A percentile compares a stretch with the other conserved stretches of the same genome.
Evolutionary conservation across 2,888 invertebrate species (phyloP).

Genomic region (Cheilosia urbana): DNA sequence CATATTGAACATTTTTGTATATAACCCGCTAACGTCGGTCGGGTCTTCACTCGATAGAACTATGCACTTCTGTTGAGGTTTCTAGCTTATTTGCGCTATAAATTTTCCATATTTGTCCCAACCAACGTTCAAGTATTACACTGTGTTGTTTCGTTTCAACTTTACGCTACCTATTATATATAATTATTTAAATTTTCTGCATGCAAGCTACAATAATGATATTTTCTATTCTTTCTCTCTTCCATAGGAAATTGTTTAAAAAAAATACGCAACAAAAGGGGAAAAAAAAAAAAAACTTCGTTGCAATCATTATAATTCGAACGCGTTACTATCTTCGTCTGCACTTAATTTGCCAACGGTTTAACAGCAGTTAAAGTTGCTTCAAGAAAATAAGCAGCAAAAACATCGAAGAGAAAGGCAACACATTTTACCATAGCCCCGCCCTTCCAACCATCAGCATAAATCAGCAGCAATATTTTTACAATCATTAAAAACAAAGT

Average conservation of each 20-base stretch:
- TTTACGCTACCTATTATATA: not conserved
- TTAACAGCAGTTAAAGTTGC: not conserved
- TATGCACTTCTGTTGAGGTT: no score
- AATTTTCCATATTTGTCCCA: not conserved
- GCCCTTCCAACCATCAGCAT: conserved; percentile 41
- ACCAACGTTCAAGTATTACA: not conserved
- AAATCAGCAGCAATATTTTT: conserved; percentile 63
- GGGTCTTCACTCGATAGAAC: no score
- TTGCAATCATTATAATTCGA: not conserved
- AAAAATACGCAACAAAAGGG: not conserved
- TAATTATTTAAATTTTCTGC: not conserved
- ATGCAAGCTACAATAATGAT: not conserved
- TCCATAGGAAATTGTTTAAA: conserved; percentile 1
- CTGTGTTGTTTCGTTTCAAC: not conserved
- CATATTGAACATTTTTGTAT: no score
- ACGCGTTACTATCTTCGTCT: not conserved
- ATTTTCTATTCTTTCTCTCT: not conserved
- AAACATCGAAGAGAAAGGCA: conserved; percentile 62
- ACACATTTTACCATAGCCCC: conserved; percentile 42
- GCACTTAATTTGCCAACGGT: not conserved
- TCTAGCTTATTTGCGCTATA: no score
- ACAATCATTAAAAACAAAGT: conserved; percentile 40
- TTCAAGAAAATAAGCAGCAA: conserved; percentile 2
- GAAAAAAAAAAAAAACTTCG: not conserved
- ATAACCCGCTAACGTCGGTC: no score